Evolutionary conservation across 2,888 invertebrate genomes (phyloP), one percentile per base, ranked within the genome.

Genomic region (Osedax frankpressi): DNA sequence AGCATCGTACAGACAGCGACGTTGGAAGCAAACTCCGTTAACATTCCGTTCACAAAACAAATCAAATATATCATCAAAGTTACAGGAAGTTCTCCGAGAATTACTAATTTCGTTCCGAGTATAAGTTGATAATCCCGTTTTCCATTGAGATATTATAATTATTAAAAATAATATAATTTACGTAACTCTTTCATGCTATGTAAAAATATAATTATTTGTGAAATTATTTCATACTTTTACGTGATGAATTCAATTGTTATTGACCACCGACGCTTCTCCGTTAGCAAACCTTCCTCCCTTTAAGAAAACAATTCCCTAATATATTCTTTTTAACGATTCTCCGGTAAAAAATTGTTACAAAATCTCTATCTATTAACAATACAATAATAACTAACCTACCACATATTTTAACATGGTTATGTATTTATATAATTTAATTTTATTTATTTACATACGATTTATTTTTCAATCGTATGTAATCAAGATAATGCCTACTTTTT

Each of bases 11-110:
- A 92, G 60, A 92, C 91, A 68, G 94, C 93, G 0, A 93, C 92
- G 82, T 94, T 94, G 30, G 92, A 91, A 0, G 93, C 92, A 80
- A 94, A 90, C 84, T 94, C 93, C 0, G 94, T 95, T 74, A 92
- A 19, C 44, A 44, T 44, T 44, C 44, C 44, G 6, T 11, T 44
- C 11, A 44, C 44, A 19, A 44, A 44, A 44, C 44, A 44, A 19
- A 44, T 44, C 44, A 44, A 19, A 44, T 44, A 44, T 6, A 44
- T 44, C 44, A 44, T 44, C 44, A 44, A 19, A 44, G 44, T 44
- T 19, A 11, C 44, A 19, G 44, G 44, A 44, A 44, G 44, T 19
- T 44, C 11, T 6, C 44, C 44, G 11, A 44, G 19, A 19, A 44
- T 44, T 6, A 44, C 19, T 19, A 44, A 19, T 19, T 44, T 44